A percentile compares a stretch with the other conserved stretches of the same genome.
phyloP scores from a whole-genome alignment of 2,888 invertebrate species.

The Rotaria macrura region DNA sequence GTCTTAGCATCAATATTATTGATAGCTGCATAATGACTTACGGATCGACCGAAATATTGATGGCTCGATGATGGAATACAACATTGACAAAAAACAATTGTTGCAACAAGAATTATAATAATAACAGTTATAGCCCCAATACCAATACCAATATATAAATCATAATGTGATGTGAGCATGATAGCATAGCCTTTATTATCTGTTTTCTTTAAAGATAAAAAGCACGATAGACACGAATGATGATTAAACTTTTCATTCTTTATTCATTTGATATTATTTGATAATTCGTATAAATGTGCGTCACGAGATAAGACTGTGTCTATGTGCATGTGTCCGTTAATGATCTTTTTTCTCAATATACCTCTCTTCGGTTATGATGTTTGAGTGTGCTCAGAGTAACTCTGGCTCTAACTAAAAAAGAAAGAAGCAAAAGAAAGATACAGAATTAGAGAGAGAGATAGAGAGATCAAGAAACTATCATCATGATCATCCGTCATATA shows the following conservation, averaged over 20 bases:
- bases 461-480: neutral
- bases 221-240: neutral
- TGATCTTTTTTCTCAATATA: neutral
- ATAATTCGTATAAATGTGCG: neutral
- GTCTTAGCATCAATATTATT: conserved; percentile 3
- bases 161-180: neutral
- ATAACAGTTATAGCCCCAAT: conserved; percentile 1
- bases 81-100: neutral
- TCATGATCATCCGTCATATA: neutral
- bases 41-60: neutral
- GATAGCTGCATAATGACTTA: neutral
- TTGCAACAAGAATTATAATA: neutral
- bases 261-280: neutral
- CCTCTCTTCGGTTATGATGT: neutral
- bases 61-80: neutral
- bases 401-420: neutral
- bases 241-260: neutral
- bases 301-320: neutral
- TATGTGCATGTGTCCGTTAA: neutral
- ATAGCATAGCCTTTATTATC: neutral
- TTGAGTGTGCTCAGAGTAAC: neutral
- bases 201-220: neutral
- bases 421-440: neutral
- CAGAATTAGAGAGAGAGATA: neutral
- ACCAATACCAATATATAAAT: conserved; percentile 10